Evolutionary conservation across 2,797 vertebrate species (phyloP).

Genomic region (Takifugu rubripes): DNA sequence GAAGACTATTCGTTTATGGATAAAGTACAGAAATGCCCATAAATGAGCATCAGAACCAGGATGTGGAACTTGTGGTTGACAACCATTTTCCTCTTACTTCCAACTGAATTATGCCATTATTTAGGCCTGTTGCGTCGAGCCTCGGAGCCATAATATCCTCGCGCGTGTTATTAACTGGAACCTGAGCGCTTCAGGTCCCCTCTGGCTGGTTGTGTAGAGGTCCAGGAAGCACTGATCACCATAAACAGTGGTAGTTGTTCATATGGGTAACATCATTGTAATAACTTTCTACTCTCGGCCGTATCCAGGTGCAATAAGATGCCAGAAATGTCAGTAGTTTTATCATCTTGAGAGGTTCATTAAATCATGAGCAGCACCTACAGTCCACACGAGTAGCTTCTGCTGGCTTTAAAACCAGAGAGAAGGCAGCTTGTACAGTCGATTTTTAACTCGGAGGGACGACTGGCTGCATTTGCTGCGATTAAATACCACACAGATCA

Average conservation of each 20-base stretch:
- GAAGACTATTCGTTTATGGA: background rate
- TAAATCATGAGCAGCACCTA: constrained; percentile 2
- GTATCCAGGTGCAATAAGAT: background rate
- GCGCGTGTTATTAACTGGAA: background rate
- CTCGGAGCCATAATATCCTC: background rate
- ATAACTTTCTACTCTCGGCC: constrained; percentile 1
- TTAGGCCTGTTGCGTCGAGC: no score
- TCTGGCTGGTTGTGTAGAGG: constrained; percentile 39
- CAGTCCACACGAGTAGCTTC: background rate
- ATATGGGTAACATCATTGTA: constrained; percentile 1
- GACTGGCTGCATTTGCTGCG: background rate
- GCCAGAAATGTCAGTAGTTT: constrained; percentile 1
- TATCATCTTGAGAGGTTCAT: constrained; percentile 7
- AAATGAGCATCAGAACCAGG: no score
- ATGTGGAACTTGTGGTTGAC: no score
- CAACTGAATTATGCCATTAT: no score
- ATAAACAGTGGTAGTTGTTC: background rate
- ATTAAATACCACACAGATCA: constrained; percentile 2
- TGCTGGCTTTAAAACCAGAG: constrained; percentile 9
- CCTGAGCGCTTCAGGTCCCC: constrained; percentile 18
- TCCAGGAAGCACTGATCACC: background rate
- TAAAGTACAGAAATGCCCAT: no score
- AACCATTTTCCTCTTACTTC: no score
- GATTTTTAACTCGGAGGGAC: constrained; percentile 8
- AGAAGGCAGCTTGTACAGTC: constrained; percentile 1